Evolutionary conservation across 2,888 invertebrate species (phyloP), one percentile per base, ranked within the genome.

Genomic region (Atrina japonica): DNA sequence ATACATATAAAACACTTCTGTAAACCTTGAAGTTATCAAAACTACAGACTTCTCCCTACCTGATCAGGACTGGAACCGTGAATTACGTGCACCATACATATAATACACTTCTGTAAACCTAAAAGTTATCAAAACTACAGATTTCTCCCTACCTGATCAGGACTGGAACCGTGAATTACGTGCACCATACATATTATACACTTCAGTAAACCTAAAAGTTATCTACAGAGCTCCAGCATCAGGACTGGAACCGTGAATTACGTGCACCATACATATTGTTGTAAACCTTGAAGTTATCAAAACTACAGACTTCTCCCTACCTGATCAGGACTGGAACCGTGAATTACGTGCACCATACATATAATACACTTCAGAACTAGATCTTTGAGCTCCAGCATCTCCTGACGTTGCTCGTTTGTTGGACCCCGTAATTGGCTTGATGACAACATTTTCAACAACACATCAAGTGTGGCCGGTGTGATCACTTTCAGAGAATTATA

Each of bases 401-500:
- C 92, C 47, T 75, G 76, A 35, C 81, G 60, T 47, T 77, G 77
- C 56, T 80, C 81, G 74, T 83, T 83, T 50, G 82, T 80, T 23
- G 85, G 82, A 55, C 79, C 79, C 7, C 76, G 69, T 30, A 47
- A 25, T 11, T 80, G 65, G 83, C 91, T 90, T 0, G 75, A 63
- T 0, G 83, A 71, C 81, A 93, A 89, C n/a, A 93, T 90, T 78
- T 91, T 91, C 83, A 93, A 91, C 59, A 93, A 87, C 66, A 93
- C 91, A 72, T 93, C 93, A 60, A 93, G 91, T 14, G 93, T 93
- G 23, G 93, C 93, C 18, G 93, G 93, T 78, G 93, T 93, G 73
- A 93, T 93, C 53, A 93, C 93, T 76, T 92, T 91, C 87, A 93
- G 90, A 49, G 93, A 93, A 91, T 93, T 93, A 64, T 91, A 91